A percentile compares a stretch with the other conserved stretches of the same genome.
These are phyloP conservation scores for Margarornis squamiger DNA, from an alignment of 2,797 vertebrate genomes.

Conservation along the genomic window DNA sequence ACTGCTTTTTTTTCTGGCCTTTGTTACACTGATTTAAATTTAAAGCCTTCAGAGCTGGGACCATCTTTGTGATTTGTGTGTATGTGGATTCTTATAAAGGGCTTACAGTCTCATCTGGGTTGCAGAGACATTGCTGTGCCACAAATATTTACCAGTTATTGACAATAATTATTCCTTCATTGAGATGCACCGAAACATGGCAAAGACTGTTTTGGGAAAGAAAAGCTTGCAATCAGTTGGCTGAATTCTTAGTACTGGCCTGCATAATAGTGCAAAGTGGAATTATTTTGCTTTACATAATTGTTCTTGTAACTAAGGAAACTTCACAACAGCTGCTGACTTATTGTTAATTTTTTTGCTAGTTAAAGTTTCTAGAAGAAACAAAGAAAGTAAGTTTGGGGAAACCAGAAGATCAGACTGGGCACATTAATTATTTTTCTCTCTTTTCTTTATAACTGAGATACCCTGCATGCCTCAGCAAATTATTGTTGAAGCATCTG, in stretches of 20 bases:
- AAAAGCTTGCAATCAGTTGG: background rate
- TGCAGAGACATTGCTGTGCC: background rate
- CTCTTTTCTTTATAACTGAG: background rate
- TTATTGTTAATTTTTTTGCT: constrained; percentile 9
- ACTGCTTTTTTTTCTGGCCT: background rate
- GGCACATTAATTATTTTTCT: background rate
- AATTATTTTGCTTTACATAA: constrained; percentile 1
- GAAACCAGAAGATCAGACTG: background rate
- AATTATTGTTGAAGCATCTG: constrained; percentile 5
- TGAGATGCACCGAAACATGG: background rate
- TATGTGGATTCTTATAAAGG: background rate
- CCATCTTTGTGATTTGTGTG: background rate
- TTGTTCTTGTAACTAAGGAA: constrained; percentile 5
- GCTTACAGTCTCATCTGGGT: background rate
- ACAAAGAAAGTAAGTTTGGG: background rate
- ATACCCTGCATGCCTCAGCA: background rate
- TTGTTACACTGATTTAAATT: background rate
- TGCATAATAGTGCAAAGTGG: background rate
- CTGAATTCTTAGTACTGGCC: background rate
- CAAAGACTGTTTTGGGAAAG: background rate
- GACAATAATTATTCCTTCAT: background rate
- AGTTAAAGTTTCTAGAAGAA: constrained; percentile 19
- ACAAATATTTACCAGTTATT: constrained; percentile 1
- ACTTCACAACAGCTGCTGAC: constrained; percentile 4
- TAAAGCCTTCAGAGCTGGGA: background rate